These are phyloP conservation scores for Synodontis membranacea DNA, from an alignment of 2,113 vertebrate species.

Conservation along the genomic window DNA sequence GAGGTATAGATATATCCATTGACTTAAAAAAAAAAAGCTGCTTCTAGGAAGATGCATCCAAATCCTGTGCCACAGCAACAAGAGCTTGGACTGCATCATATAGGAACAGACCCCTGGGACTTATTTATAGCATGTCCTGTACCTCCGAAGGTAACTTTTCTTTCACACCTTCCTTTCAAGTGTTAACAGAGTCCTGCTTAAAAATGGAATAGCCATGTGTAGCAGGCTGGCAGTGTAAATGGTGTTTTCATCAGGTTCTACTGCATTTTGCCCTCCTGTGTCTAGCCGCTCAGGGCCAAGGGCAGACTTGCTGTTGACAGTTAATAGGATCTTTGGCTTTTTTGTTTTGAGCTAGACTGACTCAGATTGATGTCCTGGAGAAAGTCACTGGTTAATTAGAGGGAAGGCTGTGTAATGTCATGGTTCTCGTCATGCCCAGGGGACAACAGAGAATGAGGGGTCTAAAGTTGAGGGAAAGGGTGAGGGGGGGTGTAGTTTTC, in stretches of 20 bases:
- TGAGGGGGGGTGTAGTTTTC: slow-evolving; percentile 36
- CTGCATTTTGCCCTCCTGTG: slow-evolving; percentile 59
- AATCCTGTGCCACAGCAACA: slow-evolving; percentile 29
- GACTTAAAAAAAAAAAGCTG: slow-evolving; percentile 43
- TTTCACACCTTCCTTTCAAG: slow-evolving; percentile 64
- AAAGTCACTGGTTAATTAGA: slow-evolving; percentile 58
- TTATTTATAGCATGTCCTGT: slow-evolving; percentile 61
- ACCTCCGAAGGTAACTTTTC: slow-evolving; percentile 59
- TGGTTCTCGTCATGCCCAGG: slow-evolving; percentile 30
- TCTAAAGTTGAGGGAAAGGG: slow-evolving; percentile 32
- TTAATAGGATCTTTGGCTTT: slow-evolving; percentile 55
- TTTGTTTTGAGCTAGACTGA: slow-evolving; percentile 55
- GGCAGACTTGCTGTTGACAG: slow-evolving; percentile 62
- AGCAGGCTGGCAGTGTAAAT: slow-evolving; percentile 58
- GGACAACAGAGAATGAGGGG: slow-evolving; percentile 27
- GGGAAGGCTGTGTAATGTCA: slow-evolving; percentile 55
- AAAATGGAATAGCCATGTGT: slow-evolving; percentile 64
- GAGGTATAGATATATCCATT: slow-evolving; percentile 57
- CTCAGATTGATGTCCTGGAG: slow-evolving; percentile 54
- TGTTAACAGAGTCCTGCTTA: slow-evolving; percentile 73
- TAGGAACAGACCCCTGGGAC: slow-evolving; percentile 62
- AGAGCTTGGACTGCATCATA: slow-evolving; percentile 63
- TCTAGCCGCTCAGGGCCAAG: slow-evolving; percentile 55
- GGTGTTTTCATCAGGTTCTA: slow-evolving; percentile 66
- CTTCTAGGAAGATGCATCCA: slow-evolving; percentile 27